A percentile compares a stretch with the other conserved stretches of the same genome.
Conservation (phyloP, 1,140 invertebrate genomes). For the Calosoma granatense region DNA sequence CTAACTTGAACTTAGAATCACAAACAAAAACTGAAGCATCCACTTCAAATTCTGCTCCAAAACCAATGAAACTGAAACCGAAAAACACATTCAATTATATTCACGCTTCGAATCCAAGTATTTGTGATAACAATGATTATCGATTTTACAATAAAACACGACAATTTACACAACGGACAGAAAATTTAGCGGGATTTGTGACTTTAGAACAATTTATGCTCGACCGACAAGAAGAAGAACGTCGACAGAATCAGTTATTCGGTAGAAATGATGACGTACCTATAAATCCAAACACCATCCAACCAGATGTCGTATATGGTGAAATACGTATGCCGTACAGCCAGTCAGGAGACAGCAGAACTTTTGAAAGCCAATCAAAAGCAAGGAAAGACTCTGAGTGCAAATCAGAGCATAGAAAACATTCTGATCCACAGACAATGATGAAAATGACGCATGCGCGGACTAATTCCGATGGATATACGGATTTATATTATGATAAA, state of each 20-base stretch:
- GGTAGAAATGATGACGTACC: conserved; percentile 25
- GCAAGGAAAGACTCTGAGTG: background rate
- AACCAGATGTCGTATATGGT: conserved; percentile 47
- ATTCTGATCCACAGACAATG: background rate
- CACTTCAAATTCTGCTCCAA: conserved; percentile 3
- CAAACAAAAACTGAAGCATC: conserved; percentile 11
- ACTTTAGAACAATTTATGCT: conserved; percentile 68
- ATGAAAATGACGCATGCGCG: background rate
- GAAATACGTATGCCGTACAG: conserved; percentile 19
- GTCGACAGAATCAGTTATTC: conserved; percentile 9
- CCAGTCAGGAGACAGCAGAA: conserved; percentile 1
- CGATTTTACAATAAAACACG: conserved; percentile 19
- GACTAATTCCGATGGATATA: conserved; percentile 2
- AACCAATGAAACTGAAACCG: conserved; percentile 23
- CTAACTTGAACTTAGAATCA: conserved; percentile 24
- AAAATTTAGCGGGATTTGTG: conserved; percentile 38
- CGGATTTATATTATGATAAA: background rate
- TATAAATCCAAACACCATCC: conserved; percentile 33
- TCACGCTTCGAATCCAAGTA: conserved; percentile 55
- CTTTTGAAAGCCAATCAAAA: background rate
- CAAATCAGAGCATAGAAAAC: conserved; percentile 11
- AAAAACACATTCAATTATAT: conserved; percentile 47
- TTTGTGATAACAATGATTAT: conserved; percentile 41
- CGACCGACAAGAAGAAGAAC: conserved; percentile 56
- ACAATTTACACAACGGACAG: conserved; percentile 21